phyloP scores from a whole-genome alignment of 2,797 vertebrate species.

The Anas acuta region DNA sequence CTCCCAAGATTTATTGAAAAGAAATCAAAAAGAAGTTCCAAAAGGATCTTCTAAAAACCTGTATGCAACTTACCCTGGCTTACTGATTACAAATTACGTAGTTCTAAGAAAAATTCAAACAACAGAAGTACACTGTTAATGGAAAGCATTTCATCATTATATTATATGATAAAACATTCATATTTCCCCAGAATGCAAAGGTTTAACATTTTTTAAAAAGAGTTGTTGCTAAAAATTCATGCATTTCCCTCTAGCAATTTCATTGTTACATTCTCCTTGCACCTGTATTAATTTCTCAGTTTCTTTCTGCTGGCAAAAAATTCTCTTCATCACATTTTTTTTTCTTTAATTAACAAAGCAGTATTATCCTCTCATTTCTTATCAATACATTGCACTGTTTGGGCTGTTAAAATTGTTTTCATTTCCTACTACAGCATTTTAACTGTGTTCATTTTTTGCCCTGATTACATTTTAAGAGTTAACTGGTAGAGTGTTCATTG shows the following conservation, averaged over 20 bases:
- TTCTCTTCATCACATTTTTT: fast-evolving
- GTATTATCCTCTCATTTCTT: neutral
- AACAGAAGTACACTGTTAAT: neutral
- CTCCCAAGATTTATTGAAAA: neutral
- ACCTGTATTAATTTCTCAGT: neutral
- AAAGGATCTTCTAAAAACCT: neutral
- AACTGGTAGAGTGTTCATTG: neutral
- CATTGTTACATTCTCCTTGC: neutral
- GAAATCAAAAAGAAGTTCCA: neutral
- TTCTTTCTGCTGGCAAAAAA: neutral
- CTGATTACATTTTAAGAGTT: neutral
- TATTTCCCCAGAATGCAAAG: neutral
- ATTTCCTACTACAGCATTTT: neutral
- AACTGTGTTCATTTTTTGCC: neutral
- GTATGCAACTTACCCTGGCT: neutral
- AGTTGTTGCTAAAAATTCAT: neutral
- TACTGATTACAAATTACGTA: neutral
- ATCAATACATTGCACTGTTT: neutral
- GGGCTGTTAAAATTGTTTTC: neutral
- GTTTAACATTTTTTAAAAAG: neutral
- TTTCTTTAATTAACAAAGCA: neutral
- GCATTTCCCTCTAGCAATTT: neutral
- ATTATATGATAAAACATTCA: neutral
- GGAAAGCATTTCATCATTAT: neutral
- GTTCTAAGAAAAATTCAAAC: neutral